Conservation (phyloP, 2,888 invertebrate genomes). For the Allygus modestus region DNA sequence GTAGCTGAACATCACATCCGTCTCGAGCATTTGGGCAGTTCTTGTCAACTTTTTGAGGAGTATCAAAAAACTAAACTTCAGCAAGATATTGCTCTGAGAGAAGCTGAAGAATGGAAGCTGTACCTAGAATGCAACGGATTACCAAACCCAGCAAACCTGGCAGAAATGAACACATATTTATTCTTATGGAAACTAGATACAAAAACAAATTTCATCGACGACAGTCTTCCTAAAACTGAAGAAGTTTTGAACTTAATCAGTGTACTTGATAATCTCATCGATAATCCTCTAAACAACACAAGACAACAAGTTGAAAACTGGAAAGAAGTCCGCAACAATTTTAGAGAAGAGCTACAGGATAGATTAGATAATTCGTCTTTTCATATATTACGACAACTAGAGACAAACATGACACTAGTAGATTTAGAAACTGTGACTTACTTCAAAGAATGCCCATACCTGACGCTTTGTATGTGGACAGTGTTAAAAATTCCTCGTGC, state of each 20-base stretch:
- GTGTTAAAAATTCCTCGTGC: constrained; percentile 75
- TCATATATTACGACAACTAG: constrained; percentile 75
- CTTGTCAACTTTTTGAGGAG: constrained; percentile 62
- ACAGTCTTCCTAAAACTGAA: constrained; percentile 75
- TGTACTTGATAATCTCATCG: constrained; percentile 68
- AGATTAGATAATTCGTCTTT: constrained; percentile 77
- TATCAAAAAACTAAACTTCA: constrained; percentile 65
- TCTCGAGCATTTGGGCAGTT: constrained; percentile 57
- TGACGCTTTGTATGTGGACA: constrained; percentile 71
- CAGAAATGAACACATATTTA: constrained; percentile 79
- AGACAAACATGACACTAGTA: constrained; percentile 75
- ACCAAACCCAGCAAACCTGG: constrained; percentile 78
- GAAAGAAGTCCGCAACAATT: constrained; percentile 69
- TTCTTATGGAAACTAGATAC: constrained; percentile 77
- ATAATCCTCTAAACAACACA: constrained; percentile 68
- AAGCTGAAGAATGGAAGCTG: constrained; percentile 77
- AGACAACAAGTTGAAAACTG: constrained; percentile 67
- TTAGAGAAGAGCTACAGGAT: constrained; percentile 74
- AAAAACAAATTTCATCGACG: constrained; percentile 74
- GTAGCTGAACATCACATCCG: constrained; percentile 66
- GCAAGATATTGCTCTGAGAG: constrained; percentile 65
- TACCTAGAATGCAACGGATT: constrained; percentile 80
- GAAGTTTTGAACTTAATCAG: constrained; percentile 73
- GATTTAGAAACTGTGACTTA: constrained; percentile 75
- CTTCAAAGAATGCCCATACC: constrained; percentile 74